Base-by-base conservation (phyloP, 2,888 invertebrate species). In the Drosophila subsilvestris region DNA sequence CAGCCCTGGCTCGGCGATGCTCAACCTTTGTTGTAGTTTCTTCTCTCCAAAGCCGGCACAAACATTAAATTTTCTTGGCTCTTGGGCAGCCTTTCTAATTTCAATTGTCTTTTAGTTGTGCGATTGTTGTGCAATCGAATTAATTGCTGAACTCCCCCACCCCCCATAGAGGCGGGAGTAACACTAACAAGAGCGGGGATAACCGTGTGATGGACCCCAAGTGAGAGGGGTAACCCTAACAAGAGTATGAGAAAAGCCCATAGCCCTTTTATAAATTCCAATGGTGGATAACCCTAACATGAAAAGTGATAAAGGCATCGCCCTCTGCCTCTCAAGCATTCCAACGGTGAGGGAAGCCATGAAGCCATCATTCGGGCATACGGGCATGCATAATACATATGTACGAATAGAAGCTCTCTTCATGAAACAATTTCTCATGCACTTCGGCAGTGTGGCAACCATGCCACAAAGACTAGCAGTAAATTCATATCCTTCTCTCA, bases 71-170 rank as follows among this genome's bases (percentile, higher is more conserved):
- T 71, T 69, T 58, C 61, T 53, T 48, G 42, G 67, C 74, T 74
- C 72, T 37, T 7, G 37, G 71, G 76, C 76, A 83, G 87, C 85
- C 85, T 86, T 86, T 88, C 85, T 86, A 86, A 86, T 86, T 86
- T 86, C 88, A 88, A 88, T 85, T 86, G 88, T 82, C 66, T 79
- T 48, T 67, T 43, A 54, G 10, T 55, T 63, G 20, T 51, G 47
- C 47, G 45, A 62, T 47, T 49, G 71, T 74, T 74, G 75, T 74
- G 74, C 75, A 74, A 74, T 73, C 67, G 61, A 58, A 47, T 67
- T 74, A 74, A 74, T 74, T 74, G 68, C 67, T 22, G n/a, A 61
- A 27, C 57, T 49, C 27, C 14, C 25, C 25, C 6, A 25, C 25
- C 25, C 7, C 14, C n/a, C 7, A 2, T n/a, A n/a, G 7, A 7